Base-by-base conservation (phyloP, 2,797 vertebrate genomes). In the Poeciliopsis presidionis region DNA sequence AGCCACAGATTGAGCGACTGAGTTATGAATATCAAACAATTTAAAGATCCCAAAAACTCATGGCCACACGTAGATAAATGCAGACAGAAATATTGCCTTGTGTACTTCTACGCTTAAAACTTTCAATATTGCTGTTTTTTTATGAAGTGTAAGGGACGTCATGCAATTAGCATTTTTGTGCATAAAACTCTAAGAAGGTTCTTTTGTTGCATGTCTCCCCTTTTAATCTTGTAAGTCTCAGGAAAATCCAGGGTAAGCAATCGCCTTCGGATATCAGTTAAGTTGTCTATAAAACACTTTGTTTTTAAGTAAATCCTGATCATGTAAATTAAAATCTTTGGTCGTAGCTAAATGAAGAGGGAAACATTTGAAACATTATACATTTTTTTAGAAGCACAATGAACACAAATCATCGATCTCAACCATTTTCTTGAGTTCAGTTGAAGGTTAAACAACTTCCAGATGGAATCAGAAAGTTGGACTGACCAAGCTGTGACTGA, bases 1-100 rank as follows among this genome's bases (percentile, higher is more conserved):
- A 81, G 77, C 75, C 22, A 72, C 82, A 82, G 57, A 81, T 87
- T 76, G 49, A 51, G 2, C 83, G 70, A 78, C 75, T 51, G 20
- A 77, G 28, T 67, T 72, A 69, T 82, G 79, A 75, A 79, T 80
- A 79, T 88, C 76, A 82, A 36, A 84, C 81, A 79, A 65, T 74
- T 88, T 84, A 82, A 77, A 84, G 70, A 81, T 72, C 76, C 65
- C 74, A 71, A 28, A 63, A 75, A 82, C 51, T 49, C 81, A 75
- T 78, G 74, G 80, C 16, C 16, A 72, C 71, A 71, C 71, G 43
- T 18, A 13, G 80, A 75, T 77, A 80, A 73, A 9, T 81, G 77
- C 71, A 84, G 86, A 90, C 20, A 41, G 41, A 43, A 69, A 69
- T 11, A 69, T n/a, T 69, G 39, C 39, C 20, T 69, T n/a, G 36